A percentile compares a stretch with the other conserved stretches of the same genome.
Evolutionary conservation across 2,113 vertebrate species (phyloP).

Genomic region (Cavia porcellus): DNA sequence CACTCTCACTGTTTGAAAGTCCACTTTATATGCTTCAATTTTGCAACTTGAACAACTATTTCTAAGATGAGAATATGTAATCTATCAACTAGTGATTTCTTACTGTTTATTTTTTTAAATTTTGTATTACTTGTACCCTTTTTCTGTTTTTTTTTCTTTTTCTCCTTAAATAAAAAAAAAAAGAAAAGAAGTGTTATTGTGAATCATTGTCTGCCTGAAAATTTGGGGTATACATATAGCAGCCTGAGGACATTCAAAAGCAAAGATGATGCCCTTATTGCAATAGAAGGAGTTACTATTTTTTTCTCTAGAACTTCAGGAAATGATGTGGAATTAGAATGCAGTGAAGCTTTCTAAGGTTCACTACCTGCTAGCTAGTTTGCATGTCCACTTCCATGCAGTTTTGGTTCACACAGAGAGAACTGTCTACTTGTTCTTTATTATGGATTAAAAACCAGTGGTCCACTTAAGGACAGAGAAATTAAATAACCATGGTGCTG

Average conservation of each 20-base stretch:
- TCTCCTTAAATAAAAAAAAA: too few relatives aligned
- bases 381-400: neutral
- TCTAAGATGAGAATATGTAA: too few relatives aligned
- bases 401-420: neutral
- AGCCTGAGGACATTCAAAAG: constrained; percentile 64
- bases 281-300: constrained; percentile 16
- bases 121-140: too few relatives aligned
- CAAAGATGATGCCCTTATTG: constrained; percentile 35
- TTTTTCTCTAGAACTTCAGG: constrained; percentile 58
- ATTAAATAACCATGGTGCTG: too few relatives aligned
- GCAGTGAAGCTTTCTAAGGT: constrained; percentile 52
- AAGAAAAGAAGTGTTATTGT: constrained; percentile 56
- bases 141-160: too few relatives aligned
- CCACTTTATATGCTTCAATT: too few relatives aligned
- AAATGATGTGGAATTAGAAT: constrained; percentile 57
- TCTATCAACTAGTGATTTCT: too few relatives aligned
- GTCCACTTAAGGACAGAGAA: too few relatives aligned
- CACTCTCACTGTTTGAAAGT: too few relatives aligned
- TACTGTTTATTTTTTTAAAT: too few relatives aligned
- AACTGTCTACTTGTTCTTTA: neutral
- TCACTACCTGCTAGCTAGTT: constrained; percentile 66
- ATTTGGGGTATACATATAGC: constrained; percentile 61
- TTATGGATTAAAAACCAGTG: too few relatives aligned
- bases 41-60: too few relatives aligned
- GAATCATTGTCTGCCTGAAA: constrained; percentile 37